Base-by-base conservation (phyloP, 1,140 invertebrate species). In the Bilobella aurantiaca region DNA sequence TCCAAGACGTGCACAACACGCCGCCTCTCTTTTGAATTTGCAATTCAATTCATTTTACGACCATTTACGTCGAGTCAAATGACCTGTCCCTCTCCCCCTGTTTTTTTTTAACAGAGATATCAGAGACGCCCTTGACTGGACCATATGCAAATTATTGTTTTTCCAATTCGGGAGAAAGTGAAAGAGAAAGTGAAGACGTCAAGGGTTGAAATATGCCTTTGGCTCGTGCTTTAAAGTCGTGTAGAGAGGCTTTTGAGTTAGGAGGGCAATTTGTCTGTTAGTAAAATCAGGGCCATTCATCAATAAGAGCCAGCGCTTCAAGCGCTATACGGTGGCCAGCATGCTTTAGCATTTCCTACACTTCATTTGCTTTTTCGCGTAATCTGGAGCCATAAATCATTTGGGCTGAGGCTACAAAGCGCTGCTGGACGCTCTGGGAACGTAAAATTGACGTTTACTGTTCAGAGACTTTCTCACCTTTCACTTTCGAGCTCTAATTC, bases 201-300 rank as follows among this genome's bases (percentile, higher is more conserved):
- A 12, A 42, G 34, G 34, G 34, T 42, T 42, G 34, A 42, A 42
- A 42, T 42, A 42, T 42, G 34, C 18, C 34, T 42, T 42, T 42
- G 18, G 8, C 34, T 18, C 34, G 34, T 42, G 34, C 8, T 42
- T 42, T 42, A 12, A 42, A 42, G 18, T 42, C 34, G 34, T 42
- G 8, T 42, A 42, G 8, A 42, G 8, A 12, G 8, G 8, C 8
- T 18, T 42, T 42, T 42, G 18, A 42, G 18, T 8, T 18, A 42
- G 34, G 34, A 18, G 34, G 18, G 34, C 34, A 42, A 42, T 42
- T 42, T 42, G 34, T 42, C 34, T 42, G 8, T 42, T 23, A 53
- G 25, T 12, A 53, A 53, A 53, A 53, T 53, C 49, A 53, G 25
- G 25, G 21, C 49, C 49, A 53, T 53, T 53, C 49, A 53, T 53